Base-by-base conservation (phyloP, 2,113 vertebrate species). In the Narcine bancroftii region DNA sequence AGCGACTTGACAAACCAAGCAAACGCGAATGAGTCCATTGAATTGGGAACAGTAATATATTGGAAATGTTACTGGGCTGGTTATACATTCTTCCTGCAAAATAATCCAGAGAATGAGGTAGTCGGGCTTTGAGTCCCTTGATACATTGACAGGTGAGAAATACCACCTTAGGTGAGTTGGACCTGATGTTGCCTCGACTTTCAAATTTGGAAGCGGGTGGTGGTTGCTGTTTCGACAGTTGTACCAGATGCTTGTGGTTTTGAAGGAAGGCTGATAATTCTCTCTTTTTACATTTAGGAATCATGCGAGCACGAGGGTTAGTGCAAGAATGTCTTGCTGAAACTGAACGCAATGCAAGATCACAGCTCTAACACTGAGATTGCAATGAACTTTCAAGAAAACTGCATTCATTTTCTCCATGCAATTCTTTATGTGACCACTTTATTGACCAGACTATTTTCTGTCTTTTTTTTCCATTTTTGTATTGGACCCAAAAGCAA, bases 311-410 rank as follows among this genome's bases (percentile, higher is more conserved):
- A 0, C 96, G 99, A 95, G 98, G 98, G 50, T 94, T 99, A 94
- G 98, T 99, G 91, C 97, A 98, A 26, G 99, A 99, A 92, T 99
- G 98, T 94, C 94, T 99, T 97, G 98, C 98, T 0, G 99, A 99
- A 94, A 99, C 99, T 42, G 99, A 99, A 92, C 96, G 98, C 33
- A 99, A 99, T 0, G 99, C 99, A 3, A 96, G 98, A 92, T 99
- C 98, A 94, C 99, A 99, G 96, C 96, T 76, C 39, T 91, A 42
- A n/a, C 42, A 45, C 26, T 47, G 65, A 69, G 36, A 39, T 71
- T 69, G 47, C 53, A 66, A 26, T 39, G 63, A n/a, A 89, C 47
- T 85, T 60, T 15, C 4, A n/a, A 56, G 50, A 36, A 87, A 13
- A 63, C 42, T 66, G 36, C 26, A 11, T 60, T 26, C n/a, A 63